Evolutionary conservation across 2,797 vertebrate species (phyloP), one percentile per base, ranked within the genome.

Genomic region (Varecia variegata): DNA sequence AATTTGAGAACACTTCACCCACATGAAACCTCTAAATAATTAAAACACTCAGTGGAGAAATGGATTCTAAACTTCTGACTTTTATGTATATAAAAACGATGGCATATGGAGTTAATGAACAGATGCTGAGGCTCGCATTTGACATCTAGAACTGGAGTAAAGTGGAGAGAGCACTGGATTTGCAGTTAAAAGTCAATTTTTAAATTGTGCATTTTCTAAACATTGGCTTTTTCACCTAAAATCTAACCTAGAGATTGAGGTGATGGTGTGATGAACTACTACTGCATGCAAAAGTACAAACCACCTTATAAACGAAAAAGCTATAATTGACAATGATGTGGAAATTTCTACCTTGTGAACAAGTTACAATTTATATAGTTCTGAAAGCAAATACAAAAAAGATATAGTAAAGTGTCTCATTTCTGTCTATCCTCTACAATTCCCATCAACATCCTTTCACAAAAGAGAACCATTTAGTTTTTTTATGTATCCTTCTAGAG

Each of bases 171-270:
- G 25, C 20, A 38, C 54, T 71, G 56, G 35, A 52, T 86, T 52
- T 77, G 7, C 60, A 85, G 81, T 70, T 40, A 71, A 77, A 93
- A 81, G 60, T 50, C 56, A 38, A 62, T 60, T 88, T 94, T 80
- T 68, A 70, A 93, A 47, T 70, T 90, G 40, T 71, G 60, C 14
- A 68, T 83, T 90, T 90, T 90, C 50, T 82, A 89, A 93, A 84
- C 43, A 62, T 84, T 89, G 38, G 43, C 43, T 56, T 95, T 92
- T 89, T 71, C 67, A 70, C 27, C 62, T 89, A 82, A 87, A 56
- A 84, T 67, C 91, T 43, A 73, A 8, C 50, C 15, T 56, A 82
- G 68, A 71, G 47, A 74, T 0, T 67, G 70, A 79, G 40, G 17
- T 87, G 47, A 92, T 68, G n/a, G 43, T 88, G 40, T 88, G 65